Evolutionary conservation across 2,113 vertebrate species (phyloP), one percentile per base, ranked within the genome.

Genomic region (Origma solitaria): DNA sequence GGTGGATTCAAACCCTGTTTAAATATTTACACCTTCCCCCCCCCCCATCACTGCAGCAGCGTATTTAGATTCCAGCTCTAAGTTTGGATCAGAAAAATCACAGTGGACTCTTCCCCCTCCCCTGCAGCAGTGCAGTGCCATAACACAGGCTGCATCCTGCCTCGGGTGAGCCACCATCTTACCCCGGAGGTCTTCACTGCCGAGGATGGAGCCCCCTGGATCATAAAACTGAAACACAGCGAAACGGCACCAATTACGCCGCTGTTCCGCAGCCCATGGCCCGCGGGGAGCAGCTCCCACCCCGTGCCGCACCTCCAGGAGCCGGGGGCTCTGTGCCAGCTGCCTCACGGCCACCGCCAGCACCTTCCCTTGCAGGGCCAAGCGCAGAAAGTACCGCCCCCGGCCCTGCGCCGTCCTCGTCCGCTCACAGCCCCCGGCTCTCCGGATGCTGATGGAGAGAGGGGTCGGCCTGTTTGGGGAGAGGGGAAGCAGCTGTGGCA

Each of bases 181-280:
- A 98, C 98, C 98, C 57, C 97, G 71, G 92, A 98, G 97, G 37
- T 97, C 97, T 88, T 99, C 98, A 33, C 97, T 98, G 95, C 98
- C 97, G 18, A 98, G 96, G 53, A 98, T 91, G 65, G 98, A 98
- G 69, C 95, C 82, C 13, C 62, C 62, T 5, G 98, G 96, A 30
- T 97, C 98, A 42, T 98, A 99, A 89, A 98, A 98, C 99, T 99
- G 97, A 11, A 97, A 97, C 2, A 4, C 20, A 72, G 68, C 5
- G 13, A 22, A 45, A 77, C 0, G 1, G 17, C 77, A 24, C 47
- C 7, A 1, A 1, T 89, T 6, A 56, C 0, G 0, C 33, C 0
- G 1, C 85, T 3, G 1, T 50, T 72, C 11, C 3, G 0, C 69
- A 12, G 25, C 68, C 62, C 16, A 1, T 4, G 1, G 8, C 73